A percentile compares a stretch with the other conserved stretches of the same genome.
Evolutionary conservation across 2,888 invertebrate genomes (phyloP).

Genomic region (Endotricha flammealis): DNA sequence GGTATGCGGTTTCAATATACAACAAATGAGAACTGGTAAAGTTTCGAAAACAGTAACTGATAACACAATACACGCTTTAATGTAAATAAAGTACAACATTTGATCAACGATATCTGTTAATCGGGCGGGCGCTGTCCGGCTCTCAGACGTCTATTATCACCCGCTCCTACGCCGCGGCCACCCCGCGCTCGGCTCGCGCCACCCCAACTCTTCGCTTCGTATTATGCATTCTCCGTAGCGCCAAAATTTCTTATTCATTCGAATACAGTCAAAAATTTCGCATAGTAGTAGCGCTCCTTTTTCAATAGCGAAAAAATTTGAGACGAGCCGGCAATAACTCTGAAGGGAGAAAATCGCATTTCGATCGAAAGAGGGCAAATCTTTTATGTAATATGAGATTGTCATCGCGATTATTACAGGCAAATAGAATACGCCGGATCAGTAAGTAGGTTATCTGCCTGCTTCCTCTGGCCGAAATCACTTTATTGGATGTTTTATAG

Average conservation of each 20-base stretch:
- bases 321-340: constrained; percentile 70
- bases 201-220: constrained; percentile 28
- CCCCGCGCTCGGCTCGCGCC: constrained; percentile 28
- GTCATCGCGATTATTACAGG: constrained; percentile 79
- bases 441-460: constrained; percentile 75
- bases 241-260: constrained; percentile 71
- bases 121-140: constrained; percentile 13
- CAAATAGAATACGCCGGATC: constrained; percentile 77
- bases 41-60: too few species aligned
- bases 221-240: constrained; percentile 57
- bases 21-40: too few species aligned
- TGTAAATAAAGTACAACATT: constrained; percentile 23
- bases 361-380: constrained; percentile 76
- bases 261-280: constrained; percentile 68
- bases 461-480: constrained; percentile 70
- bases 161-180: constrained; percentile 11
- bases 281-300: constrained; percentile 57
- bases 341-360: constrained; percentile 76
- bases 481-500: constrained; percentile 64
- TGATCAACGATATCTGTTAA: constrained; percentile 32
- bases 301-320: constrained; percentile 70
- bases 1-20: constrained; percentile 41
- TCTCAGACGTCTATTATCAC: constrained; percentile 14
- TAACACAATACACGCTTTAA: too few species aligned
- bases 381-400: constrained; percentile 79